A percentile compares a stretch with the other conserved stretches of the same genome.
Conservation (phyloP, 2,888 invertebrate species). For the Parnassius apollo region DNA sequence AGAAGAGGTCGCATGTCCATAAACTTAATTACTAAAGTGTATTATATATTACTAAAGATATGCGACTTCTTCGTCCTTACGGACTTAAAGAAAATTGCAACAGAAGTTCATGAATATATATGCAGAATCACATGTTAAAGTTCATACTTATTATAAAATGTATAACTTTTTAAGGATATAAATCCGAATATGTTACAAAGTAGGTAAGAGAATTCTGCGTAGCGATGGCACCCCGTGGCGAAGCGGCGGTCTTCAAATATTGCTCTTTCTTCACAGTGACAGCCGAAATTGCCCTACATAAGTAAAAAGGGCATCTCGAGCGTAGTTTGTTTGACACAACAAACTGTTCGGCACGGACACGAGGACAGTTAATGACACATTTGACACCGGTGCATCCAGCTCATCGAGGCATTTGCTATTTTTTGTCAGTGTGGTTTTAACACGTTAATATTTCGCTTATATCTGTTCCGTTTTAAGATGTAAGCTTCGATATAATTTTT, state of each 20-base stretch:
- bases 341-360: constrained; percentile 54
- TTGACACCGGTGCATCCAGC: constrained; percentile 50
- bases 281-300: constrained; percentile 72
- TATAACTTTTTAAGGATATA: constrained; percentile 3
- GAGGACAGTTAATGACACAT: constrained; percentile 55
- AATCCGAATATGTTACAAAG: constrained; percentile 32
- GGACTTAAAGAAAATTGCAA: too few species aligned
- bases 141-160: constrained; percentile 7
- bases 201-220: constrained; percentile 69
- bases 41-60: too few species aligned
- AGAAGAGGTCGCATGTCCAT: too few species aligned
- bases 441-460: constrained; percentile 1
- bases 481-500: too few species aligned
- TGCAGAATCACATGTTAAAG: constrained; percentile 1
- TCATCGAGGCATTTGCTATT: constrained; percentile 11
- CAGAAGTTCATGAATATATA: too few species aligned
- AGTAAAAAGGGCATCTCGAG: constrained; percentile 57
- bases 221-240: constrained; percentile 64
- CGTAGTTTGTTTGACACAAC: constrained; percentile 75
- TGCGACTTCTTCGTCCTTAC: too few species aligned
- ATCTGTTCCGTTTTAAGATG: too few species aligned
- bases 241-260: constrained; percentile 64
- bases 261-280: constrained; percentile 61
- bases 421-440: constrained; percentile 16
- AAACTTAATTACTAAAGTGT: too few species aligned